These are phyloP conservation scores for Leucosticte australis DNA, from an alignment of 2,113 vertebrate genomes.

Conservation along the genomic window DNA sequence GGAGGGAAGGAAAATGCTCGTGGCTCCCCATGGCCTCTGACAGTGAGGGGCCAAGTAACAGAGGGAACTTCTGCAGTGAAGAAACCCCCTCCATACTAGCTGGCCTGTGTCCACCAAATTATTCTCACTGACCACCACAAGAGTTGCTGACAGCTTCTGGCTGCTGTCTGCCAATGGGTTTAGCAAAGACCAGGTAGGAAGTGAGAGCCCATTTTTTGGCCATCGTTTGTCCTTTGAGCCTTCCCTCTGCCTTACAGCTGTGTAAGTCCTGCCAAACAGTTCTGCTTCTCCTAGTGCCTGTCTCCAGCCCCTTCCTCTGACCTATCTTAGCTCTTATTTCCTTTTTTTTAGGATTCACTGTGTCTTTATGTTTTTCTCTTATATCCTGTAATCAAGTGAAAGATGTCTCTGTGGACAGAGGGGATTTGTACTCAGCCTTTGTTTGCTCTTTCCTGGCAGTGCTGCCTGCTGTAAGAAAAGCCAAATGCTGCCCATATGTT, in stretches of 20 bases:
- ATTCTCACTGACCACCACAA: background rate
- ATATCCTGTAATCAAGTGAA: conserved; percentile 44
- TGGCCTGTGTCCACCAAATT: background rate
- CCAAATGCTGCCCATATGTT: conserved; percentile 26
- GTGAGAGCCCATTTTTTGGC: background rate
- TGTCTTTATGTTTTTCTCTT: conserved; percentile 39
- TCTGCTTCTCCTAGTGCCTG: background rate
- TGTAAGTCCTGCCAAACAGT: background rate
- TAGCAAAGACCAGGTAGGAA: background rate
- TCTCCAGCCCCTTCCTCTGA: background rate
- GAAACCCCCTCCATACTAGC: background rate
- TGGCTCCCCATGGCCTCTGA: background rate
- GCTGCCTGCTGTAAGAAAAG: conserved; percentile 40
- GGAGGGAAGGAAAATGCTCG: background rate
- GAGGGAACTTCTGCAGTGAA: background rate
- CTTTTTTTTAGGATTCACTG: background rate
- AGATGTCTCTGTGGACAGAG: conserved; percentile 10
- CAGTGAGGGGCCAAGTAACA: background rate
- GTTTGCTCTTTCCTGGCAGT: conserved; percentile 19
- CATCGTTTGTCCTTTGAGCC: background rate
- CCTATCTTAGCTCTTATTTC: background rate
- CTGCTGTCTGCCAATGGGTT: background rate
- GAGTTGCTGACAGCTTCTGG: background rate
- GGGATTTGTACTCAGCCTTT: conserved; percentile 35
- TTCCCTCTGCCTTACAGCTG: background rate